Evolutionary conservation across 2,113 vertebrate genomes (phyloP), one percentile per base, ranked within the genome.

Genomic region (Phocoena phocoena): DNA sequence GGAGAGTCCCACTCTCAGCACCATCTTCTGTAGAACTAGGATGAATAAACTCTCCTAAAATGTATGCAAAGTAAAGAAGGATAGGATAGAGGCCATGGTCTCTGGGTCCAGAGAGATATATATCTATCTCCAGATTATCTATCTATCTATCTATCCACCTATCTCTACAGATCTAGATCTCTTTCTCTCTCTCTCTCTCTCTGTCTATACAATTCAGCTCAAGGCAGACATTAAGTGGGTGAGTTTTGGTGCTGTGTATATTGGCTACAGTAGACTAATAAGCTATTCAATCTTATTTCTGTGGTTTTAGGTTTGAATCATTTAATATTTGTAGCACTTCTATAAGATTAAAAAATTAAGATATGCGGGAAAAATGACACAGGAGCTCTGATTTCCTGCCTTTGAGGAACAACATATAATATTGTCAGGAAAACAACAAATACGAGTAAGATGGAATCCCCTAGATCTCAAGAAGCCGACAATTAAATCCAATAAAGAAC

Each of bases 251-350:
- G 53, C 18, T 44, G 10, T 88, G 15, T 63, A 6, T 67, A 67
- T 74, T 84, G 58, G 36, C 15, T 76, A 14, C 60, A 62, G n/a
- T 60, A 68, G 86, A 95, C 85, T 71, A 93, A 90, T 6, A 80
- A 92, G 6, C 17, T 81, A 47, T 87, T 79, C 50, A 93, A 4
- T 85, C 18, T 90, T 88, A 95, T 8, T 76, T 33, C 38, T 93
- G 0, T 77, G 25, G 65, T 96, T 88, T 97, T 79, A 92, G 55
- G 63, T 92, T 89, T 96, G 90, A 96, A 41, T 86, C 21, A 86
- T 28, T 62, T 94, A 88, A 71, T 93, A 67, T 83, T 95, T 93
- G 21, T 63, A 95, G 60, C 93, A 60, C n/a, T 87, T 81, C 28
- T 28, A n/a, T 88, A 85, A 83, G 58, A 83, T 79, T 92, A 89